Evolutionary conservation across 2,888 invertebrate genomes (phyloP).

Genomic region (Caenorhabditis macrosperma): DNA sequence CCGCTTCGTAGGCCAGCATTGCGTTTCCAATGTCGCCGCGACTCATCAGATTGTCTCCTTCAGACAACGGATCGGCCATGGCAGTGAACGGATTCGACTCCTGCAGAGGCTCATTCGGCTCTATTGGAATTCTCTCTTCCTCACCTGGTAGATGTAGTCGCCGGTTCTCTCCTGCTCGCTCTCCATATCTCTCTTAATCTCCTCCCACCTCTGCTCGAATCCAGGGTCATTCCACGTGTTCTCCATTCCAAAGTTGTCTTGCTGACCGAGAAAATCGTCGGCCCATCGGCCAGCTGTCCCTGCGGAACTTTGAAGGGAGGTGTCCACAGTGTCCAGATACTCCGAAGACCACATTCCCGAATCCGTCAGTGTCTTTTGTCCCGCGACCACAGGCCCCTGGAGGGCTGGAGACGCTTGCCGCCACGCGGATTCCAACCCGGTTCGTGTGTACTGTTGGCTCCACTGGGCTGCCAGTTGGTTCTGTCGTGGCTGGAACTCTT

Average conservation of each 20-base stretch:
- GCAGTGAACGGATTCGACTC: constrained; percentile 64
- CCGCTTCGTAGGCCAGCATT: constrained; percentile 95
- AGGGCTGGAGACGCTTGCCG: constrained; percentile 17
- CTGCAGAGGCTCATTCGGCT: constrained; percentile 23
- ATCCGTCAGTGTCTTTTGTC: constrained; percentile 4
- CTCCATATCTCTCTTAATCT: constrained; percentile 49
- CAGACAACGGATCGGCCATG: constrained; percentile 55
- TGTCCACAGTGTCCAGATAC: constrained; percentile 71
- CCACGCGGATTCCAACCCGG: constrained; percentile 35
- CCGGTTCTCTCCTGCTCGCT: constrained; percentile 1
- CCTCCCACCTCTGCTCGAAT: constrained; percentile 55
- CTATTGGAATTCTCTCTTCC: neutral
- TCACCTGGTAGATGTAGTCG: constrained; percentile 39
- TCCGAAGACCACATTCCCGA: constrained; percentile 75
- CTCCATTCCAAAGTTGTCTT: constrained; percentile 37
- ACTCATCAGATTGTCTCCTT: constrained; percentile 81
- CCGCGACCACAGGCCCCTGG: neutral
- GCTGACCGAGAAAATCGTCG: constrained; percentile 37
- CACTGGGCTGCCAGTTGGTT: constrained; percentile 65
- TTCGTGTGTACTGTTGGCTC: constrained; percentile 61
- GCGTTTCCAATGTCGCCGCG: constrained; percentile 95
- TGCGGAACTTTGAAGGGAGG: constrained; percentile 19
- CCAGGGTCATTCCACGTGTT: constrained; percentile 23
- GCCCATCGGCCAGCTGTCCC: constrained; percentile 22
- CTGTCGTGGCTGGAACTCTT: constrained; percentile 66